These are phyloP conservation scores for Oxyteleia sp. DNA, from an alignment of 2,888 invertebrate species.

Conservation along the genomic window DNA sequence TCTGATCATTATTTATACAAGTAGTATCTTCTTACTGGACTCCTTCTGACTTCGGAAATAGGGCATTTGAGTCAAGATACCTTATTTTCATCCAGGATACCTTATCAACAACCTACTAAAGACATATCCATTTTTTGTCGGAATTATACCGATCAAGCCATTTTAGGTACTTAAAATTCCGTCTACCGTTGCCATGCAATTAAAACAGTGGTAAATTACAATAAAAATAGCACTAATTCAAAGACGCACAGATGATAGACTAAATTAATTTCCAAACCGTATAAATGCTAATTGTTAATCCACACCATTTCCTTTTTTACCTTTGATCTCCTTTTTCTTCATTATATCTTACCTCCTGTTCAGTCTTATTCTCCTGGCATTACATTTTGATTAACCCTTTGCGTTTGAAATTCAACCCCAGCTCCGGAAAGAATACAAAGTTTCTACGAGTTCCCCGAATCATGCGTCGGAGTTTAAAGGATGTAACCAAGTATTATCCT, in stretches of 20 bases:
- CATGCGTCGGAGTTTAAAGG: neutral
- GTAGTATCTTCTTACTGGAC: too few relatives aligned
- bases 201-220: too few relatives aligned
- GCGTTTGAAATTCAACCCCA: conserved; percentile 41
- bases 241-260: too few relatives aligned
- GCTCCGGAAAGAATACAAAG: conserved; percentile 10
- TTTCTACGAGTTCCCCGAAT: conserved; percentile 11
- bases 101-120: too few relatives aligned
- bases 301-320: conserved; percentile 32
- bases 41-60: too few relatives aligned
- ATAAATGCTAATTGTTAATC: conserved; percentile 57
- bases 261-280: conserved; percentile 45
- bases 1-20: too few relatives aligned
- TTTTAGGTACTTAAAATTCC: neutral
- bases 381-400: conserved; percentile 60
- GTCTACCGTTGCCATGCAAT: neutral
- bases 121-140: too few relatives aligned
- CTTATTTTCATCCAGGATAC: too few relatives aligned
- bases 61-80: too few relatives aligned
- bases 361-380: conserved; percentile 22
- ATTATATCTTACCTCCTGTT: conserved; percentile 31
- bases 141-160: neutral
- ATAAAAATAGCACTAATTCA: too few relatives aligned
- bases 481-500: conserved; percentile 3
- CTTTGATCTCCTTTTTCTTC: conserved; percentile 46